A percentile compares a stretch with the other conserved stretches of the same genome.
Evolutionary conservation across 2,797 vertebrate species (phyloP).

Genomic region (Rhabdomys pumilio): DNA sequence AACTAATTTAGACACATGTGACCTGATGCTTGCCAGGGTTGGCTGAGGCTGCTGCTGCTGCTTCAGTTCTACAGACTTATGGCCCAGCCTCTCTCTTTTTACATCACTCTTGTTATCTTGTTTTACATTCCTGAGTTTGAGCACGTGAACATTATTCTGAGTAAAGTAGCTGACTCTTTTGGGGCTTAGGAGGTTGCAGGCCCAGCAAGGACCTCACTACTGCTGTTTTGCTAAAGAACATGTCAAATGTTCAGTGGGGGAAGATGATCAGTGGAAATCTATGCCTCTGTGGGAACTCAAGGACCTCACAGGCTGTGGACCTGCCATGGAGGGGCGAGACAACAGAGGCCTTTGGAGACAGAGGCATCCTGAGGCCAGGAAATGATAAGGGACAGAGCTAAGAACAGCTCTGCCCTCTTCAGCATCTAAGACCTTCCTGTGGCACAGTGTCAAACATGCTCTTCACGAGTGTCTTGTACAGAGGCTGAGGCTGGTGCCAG

Average conservation of each 20-base stretch:
- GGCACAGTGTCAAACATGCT: not conserved
- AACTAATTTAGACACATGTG: not conserved
- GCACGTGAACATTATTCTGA: not conserved
- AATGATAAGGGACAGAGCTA: too few relatives aligned
- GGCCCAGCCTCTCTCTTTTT: constrained; percentile 1
- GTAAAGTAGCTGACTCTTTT: constrained; percentile 20
- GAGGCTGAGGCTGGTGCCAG: not conserved
- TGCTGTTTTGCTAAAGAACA: not conserved
- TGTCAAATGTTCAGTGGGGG: not conserved
- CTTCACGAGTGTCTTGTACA: not conserved
- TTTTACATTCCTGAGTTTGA: constrained; percentile 39
- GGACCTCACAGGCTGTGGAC: not conserved
- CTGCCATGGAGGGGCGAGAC: not conserved
- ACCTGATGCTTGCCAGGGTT: not conserved
- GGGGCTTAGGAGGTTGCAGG: not conserved
- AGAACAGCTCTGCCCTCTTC: not conserved
- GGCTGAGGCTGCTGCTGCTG: not conserved
- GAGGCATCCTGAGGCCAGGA: not conserved
- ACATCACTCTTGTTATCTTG: not conserved
- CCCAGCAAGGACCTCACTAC: not conserved
- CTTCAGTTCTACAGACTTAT: not conserved
- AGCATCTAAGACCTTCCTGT: not conserved
- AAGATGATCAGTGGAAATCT: not conserved
- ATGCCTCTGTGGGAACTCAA: not conserved
- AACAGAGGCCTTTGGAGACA: too few relatives aligned